Evolutionary conservation across 2,888 invertebrate genomes (phyloP), one percentile per base, ranked within the genome.

Genomic region (Acleris holmiana): DNA sequence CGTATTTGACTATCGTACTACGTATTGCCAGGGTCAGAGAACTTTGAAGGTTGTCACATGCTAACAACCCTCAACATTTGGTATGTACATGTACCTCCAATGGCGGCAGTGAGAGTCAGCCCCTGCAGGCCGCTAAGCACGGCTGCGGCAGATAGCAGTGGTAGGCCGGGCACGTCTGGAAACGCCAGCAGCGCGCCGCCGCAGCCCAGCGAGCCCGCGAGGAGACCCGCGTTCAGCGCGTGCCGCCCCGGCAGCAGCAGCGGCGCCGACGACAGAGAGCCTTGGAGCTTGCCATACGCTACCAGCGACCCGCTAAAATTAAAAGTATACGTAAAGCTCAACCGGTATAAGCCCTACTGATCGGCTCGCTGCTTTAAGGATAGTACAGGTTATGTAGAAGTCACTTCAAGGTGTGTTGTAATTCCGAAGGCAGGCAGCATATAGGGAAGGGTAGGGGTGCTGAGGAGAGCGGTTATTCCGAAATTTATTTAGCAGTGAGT

Each of bases 231-330:
- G 88, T 98, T 98, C 68, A 98, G 78, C 4, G 93, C 94, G 88
- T 98, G 97, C 7, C 98, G 94, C 1, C 97, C 97, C 2, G 98
- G 98, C 66, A 98, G 92, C 58, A 97, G 85, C 2, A 97, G 88
- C 0, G 98, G 96, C n/a, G 96, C 94, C 0, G 97, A 97, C 67
- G 94, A 95, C 21, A 98, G 88, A 4, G 96, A 72, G 41, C 97
- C 96, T 88, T 98, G 98, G 51, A 98, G 94, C 92, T 98, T 98
- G 70, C 97, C 98, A 85, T 98, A 98, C 15, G 98, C 98, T 67
- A 98, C 95, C 53, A 98, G 88, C 0, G 97, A 97, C 4, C 98
- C 98, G 71, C 97, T 97, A 86, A 1, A 68, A 25, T 6, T 7
- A n/a, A 10, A 21, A 51, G 35, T 35, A 35, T 35, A 35, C 8